Conservation (phyloP, 2,797 vertebrate genomes). For the Pipistrellus kuhlii region DNA sequence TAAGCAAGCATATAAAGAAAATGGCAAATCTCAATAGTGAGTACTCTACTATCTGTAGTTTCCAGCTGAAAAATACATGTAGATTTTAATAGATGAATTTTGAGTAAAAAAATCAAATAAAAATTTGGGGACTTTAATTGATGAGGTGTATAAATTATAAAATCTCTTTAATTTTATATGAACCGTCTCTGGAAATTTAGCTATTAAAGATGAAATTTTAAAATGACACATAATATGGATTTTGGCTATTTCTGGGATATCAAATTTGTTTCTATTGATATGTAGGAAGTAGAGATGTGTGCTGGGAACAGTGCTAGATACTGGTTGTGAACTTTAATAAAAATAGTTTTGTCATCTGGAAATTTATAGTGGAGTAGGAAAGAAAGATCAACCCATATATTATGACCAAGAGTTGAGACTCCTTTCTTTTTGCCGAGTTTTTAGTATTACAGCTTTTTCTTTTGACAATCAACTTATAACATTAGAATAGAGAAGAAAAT, state of each 20-base stretch:
- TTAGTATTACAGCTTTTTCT: not conserved
- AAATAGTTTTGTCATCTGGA: not conserved
- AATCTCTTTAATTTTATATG: not conserved
- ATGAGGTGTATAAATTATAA: not conserved
- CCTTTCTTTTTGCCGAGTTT: not conserved
- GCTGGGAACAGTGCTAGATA: not conserved
- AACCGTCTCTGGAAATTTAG: not conserved
- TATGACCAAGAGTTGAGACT: not conserved
- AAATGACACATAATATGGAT: not conserved
- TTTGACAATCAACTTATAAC: not conserved
- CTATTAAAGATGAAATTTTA: not conserved
- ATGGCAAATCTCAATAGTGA: not conserved
- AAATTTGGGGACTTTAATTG: not conserved
- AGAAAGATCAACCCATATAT: not conserved
- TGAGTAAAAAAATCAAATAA: not conserved
- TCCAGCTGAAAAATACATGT: not conserved
- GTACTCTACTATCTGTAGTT: not conserved
- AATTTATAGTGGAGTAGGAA: not conserved
- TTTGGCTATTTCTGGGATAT: not conserved
- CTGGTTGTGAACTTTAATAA: not conserved
- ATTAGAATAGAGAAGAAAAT: not conserved
- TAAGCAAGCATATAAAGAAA: conserved; percentile 3
- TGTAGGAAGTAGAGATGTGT: not conserved
- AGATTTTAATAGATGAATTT: not conserved
- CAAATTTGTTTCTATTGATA: not conserved